Percentiles rank a stretch among this genome's conserved stretches.
phyloP scores from a whole-genome alignment of 2,888 invertebrate genomes.

The Drosophila bunnanda region DNA sequence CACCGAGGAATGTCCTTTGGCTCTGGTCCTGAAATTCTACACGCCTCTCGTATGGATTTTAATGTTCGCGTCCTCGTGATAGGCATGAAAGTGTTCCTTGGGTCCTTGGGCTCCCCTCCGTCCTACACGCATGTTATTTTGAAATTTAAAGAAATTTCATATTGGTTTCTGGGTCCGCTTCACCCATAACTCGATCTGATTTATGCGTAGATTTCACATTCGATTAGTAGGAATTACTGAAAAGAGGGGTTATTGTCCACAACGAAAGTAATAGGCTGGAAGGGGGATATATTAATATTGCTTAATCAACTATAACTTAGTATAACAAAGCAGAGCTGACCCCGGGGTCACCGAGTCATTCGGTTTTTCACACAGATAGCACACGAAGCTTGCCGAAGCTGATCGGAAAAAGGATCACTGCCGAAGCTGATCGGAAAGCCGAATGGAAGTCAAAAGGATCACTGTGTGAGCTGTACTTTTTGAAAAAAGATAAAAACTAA shows the following conservation, averaged over 20 bases:
- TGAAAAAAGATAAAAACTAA: background rate
- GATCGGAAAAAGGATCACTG: background rate
- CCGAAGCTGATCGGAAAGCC: background rate
- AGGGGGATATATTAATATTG: background rate
- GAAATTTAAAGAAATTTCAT: slow-evolving; percentile 37
- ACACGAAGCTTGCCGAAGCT: background rate
- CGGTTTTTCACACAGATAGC: background rate
- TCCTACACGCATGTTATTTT: slow-evolving; percentile 56
- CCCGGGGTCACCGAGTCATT: background rate
- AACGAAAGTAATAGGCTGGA: slow-evolving; percentile 1
- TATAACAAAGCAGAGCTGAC: background rate
- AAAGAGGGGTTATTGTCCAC: slow-evolving; percentile 20
- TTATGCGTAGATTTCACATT: slow-evolving; percentile 23
- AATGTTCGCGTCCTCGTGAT: slow-evolving; percentile 46
- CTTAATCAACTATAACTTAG: slow-evolving; percentile 4
- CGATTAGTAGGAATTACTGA: slow-evolving; percentile 10
- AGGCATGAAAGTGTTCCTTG: slow-evolving; percentile 54
- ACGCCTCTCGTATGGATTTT: slow-evolving; percentile 66
- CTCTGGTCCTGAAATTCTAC: slow-evolving; percentile 65
- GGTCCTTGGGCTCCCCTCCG: background rate
- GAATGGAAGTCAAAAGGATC: background rate
- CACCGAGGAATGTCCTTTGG: slow-evolving; percentile 45
- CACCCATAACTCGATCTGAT: slow-evolving; percentile 20
- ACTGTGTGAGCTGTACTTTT: background rate
- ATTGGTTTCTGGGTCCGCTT: slow-evolving; percentile 7